These are phyloP conservation scores for Myotis pilosus DNA, from an alignment of 2,797 vertebrate species.

Conservation along the genomic window DNA sequence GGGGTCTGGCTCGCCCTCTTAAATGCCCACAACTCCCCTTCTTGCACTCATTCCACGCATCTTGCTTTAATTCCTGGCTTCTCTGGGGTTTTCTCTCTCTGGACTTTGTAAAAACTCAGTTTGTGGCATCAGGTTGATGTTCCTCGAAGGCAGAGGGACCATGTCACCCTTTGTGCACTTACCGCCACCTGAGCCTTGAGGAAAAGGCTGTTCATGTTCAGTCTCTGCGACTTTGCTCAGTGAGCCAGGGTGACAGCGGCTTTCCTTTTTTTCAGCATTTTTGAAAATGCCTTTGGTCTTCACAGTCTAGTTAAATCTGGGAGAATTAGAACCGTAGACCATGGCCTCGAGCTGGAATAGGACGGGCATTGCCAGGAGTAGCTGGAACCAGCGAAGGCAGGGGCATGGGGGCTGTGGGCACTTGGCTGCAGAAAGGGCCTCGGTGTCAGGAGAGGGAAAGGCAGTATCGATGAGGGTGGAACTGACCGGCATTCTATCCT, in stretches of 20 bases:
- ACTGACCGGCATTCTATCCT: not conserved
- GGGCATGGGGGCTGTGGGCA: not conserved
- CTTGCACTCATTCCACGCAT: not conserved
- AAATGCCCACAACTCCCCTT: not conserved
- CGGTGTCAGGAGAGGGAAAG: not conserved
- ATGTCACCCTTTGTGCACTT: not conserved
- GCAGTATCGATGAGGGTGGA: not conserved
- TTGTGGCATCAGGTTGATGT: not conserved
- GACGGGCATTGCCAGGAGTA: not conserved
- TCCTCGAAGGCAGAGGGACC: not conserved
- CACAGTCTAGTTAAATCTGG: not conserved
- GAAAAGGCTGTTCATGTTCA: not conserved
- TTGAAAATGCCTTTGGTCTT: not conserved
- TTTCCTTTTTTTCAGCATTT: not conserved
- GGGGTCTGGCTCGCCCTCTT: no score
- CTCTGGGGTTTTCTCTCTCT: not conserved
- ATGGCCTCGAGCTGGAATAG: not conserved
- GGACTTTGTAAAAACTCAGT: not conserved
- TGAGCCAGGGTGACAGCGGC: not conserved
- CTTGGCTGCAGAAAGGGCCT: fast-evolving
- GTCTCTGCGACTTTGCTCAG: not conserved
- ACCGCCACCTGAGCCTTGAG: not conserved
- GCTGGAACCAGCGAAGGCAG: not conserved
- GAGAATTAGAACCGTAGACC: not conserved
- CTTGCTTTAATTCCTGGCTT: not conserved